These are phyloP conservation scores for Zalophus californianus DNA, from an alignment of 2,797 vertebrate genomes.

Conservation along the genomic window DNA sequence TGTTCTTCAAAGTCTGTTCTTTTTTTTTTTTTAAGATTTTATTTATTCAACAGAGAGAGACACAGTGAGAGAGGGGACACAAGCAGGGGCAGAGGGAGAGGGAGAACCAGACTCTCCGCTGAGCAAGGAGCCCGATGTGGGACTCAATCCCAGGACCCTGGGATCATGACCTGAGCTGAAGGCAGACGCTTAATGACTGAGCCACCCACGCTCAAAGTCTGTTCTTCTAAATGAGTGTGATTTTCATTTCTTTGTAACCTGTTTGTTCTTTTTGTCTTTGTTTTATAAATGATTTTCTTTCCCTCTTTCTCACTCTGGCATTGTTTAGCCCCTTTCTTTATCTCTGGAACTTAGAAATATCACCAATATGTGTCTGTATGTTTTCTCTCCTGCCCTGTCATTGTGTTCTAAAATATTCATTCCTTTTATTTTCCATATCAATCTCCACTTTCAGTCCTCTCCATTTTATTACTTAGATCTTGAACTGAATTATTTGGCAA, in stretches of 20 bases:
- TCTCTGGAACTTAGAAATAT: slow-evolving; percentile 26
- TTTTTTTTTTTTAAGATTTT: no score
- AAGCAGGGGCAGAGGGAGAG: no score
- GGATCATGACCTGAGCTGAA: no score
- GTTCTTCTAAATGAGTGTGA: background rate
- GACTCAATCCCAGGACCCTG: no score
- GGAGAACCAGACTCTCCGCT: no score
- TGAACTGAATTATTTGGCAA: slow-evolving; percentile 17
- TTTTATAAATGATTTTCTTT: slow-evolving; percentile 42
- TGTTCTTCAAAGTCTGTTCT: background rate
- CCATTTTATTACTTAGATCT: background rate
- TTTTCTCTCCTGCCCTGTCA: background rate
- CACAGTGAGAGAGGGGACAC: no score
- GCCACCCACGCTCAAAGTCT: no score
- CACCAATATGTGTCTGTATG: background rate
- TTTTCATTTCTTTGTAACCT: slow-evolving; percentile 1
- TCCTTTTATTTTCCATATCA: background rate
- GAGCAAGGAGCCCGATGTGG: no score
- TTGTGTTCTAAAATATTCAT: slow-evolving; percentile 32
- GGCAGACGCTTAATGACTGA: no score
- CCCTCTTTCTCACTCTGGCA: slow-evolving; percentile 7
- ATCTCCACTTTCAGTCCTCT: background rate
- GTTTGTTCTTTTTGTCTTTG: background rate
- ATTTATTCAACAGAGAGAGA: no score
- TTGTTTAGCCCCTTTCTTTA: slow-evolving; percentile 2